These are phyloP conservation scores for Argya squamiceps DNA, from an alignment of 2,797 vertebrate species.

Conservation along the genomic window DNA sequence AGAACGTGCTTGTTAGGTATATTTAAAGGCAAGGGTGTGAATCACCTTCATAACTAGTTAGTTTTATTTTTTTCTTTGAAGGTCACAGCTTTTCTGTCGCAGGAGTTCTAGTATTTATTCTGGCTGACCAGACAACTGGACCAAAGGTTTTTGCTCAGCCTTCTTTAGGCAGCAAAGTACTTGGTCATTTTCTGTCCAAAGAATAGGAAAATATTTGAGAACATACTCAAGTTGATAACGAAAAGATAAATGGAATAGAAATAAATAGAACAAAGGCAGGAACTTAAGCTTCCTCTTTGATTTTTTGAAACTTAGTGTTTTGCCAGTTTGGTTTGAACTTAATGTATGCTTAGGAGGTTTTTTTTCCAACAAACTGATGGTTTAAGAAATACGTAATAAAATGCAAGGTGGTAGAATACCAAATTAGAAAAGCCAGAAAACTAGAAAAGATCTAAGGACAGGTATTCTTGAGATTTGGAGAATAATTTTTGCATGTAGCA, in stretches of 20 bases:
- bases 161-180: background rate
- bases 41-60: background rate
- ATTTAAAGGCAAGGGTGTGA: background rate
- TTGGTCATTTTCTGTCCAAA: background rate
- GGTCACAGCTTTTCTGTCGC: background rate
- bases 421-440: background rate
- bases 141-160: background rate
- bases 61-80: background rate
- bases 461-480: background rate
- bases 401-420: background rate
- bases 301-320: background rate
- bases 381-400: background rate
- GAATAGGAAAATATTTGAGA: background rate
- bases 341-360: background rate
- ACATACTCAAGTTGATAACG: background rate
- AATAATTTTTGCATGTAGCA: background rate
- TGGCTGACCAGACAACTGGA: background rate
- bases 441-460: background rate
- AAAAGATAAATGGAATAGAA: background rate
- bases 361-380: background rate
- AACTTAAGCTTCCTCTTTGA: background rate
- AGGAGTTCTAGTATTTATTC: background rate
- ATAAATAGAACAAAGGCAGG: background rate
- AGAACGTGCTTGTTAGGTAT: background rate
- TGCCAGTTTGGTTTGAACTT: background rate